Evolutionary conservation across 2,888 invertebrate genomes (phyloP).

Genomic region (Ochropleura leucogaster): DNA sequence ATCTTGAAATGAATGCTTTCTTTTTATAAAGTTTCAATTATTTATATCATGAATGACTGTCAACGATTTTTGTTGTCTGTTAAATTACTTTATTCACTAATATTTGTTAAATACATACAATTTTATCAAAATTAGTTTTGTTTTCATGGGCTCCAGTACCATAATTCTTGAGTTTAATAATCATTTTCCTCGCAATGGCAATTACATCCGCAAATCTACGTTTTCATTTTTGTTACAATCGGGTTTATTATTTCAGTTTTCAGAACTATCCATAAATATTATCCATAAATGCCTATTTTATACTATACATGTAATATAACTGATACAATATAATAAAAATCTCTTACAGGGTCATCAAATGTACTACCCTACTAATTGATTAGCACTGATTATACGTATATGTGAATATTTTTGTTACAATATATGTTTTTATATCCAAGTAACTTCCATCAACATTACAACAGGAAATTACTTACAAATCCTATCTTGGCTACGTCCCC

Average conservation of each 20-base stretch:
- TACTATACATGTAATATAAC: constrained; percentile 56
- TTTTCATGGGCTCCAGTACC: too few relatives aligned
- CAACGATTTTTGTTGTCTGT: not conserved
- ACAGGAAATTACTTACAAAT: constrained; percentile 49
- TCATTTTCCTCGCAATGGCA: not conserved
- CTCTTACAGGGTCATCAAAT: constrained; percentile 55
- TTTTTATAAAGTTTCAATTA: not conserved
- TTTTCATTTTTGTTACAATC: not conserved
- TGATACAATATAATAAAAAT: constrained; percentile 57
- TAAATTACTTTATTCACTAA: not conserved
- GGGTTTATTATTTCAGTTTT: constrained; percentile 9
- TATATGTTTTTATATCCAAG: constrained; percentile 63
- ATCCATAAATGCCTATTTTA: constrained; percentile 44
- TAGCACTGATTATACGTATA: constrained; percentile 63
- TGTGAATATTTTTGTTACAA: constrained; percentile 50
- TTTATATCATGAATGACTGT: not conserved
- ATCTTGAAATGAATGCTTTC: not conserved
- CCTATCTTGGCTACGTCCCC: constrained; percentile 57
- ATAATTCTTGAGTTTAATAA: not conserved
- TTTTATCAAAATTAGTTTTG: not conserved
- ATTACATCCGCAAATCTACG: constrained; percentile 7
- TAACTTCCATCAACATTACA: constrained; percentile 63
- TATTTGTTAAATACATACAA: not conserved
- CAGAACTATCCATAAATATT: constrained; percentile 33
- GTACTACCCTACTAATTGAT: constrained; percentile 51